Evolutionary conservation across 2,797 vertebrate genomes (phyloP).

Genomic region (Hipposideros larvatus): DNA sequence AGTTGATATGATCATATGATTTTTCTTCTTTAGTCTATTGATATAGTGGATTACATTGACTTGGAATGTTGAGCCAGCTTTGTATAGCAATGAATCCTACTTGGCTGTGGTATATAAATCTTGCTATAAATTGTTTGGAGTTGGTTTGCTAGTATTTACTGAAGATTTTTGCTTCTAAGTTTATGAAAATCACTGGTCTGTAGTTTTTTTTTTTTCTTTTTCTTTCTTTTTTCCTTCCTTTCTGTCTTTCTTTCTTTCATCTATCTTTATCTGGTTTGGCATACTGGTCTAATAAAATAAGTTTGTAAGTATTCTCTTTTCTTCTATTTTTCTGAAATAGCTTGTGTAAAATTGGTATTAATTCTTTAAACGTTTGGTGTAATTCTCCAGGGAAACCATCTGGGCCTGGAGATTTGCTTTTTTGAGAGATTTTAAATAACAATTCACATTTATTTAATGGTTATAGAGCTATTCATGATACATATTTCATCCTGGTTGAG

Average conservation of each 20-base stretch:
- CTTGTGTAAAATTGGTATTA: not conserved
- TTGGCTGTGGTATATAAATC: not conserved
- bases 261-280: not conserved
- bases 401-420: not conserved
- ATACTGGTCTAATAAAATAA: not conserved
- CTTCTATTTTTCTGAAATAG: not conserved
- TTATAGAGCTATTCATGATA: not conserved
- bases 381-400: not conserved
- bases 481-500: not conserved
- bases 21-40: not conserved
- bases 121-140: not conserved
- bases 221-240: not conserved
- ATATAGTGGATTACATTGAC: not conserved
- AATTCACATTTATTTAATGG: not conserved
- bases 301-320: not conserved
- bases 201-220: not conserved
- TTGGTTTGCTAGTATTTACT: not conserved
- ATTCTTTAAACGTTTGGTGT: not conserved
- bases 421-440: not conserved
- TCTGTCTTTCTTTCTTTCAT: not conserved
- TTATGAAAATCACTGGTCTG: not conserved
- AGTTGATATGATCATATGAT: not conserved
- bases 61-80: not conserved
- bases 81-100: not conserved
- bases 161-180: not conserved